Evolutionary conservation across 2,113 vertebrate species (phyloP).

Genomic region (Podarcis cretensis): DNA sequence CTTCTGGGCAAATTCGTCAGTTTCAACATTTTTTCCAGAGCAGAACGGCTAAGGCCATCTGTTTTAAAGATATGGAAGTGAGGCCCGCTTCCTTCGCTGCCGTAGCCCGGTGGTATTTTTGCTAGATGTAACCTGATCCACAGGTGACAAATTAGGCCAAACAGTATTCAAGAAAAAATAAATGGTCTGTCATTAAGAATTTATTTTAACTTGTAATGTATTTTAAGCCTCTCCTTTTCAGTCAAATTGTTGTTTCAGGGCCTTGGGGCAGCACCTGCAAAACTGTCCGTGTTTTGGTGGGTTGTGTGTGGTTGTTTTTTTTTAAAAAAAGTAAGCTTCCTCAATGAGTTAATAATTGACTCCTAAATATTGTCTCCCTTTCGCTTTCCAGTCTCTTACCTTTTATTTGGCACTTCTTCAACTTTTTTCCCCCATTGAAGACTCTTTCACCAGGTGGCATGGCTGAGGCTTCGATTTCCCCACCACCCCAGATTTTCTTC

Average conservation of each 20-base stretch:
- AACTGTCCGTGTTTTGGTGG: not conserved
- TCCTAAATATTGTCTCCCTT: conserved; percentile 36
- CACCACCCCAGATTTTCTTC: not conserved
- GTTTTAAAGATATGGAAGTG: not conserved
- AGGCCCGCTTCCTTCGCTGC: not conserved
- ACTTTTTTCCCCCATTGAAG: rapidly evolving
- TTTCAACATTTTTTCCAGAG: not conserved
- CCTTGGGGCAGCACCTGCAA: conserved; percentile 21
- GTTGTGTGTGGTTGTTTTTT: not conserved
- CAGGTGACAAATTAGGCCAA: conserved; percentile 51
- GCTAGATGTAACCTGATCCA: conserved; percentile 45
- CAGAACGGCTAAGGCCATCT: conserved; percentile 3
- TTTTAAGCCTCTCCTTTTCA: conserved; percentile 49
- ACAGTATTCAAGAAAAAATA: not conserved
- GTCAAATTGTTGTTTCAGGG: not conserved
- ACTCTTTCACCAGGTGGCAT: not conserved
- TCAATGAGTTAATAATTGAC: conserved; percentile 21
- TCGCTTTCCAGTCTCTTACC: not conserved
- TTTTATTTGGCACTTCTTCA: not conserved
- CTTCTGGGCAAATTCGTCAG: not conserved
- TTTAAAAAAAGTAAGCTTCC: conserved; percentile 7
- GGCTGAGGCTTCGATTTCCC: not conserved
- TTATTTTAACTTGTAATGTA: conserved; percentile 49
- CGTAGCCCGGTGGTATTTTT: conserved; percentile 24
- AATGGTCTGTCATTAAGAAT: conserved; percentile 47